Evolutionary conservation across 2,797 vertebrate genomes (phyloP).

Genomic region (Pyrocephalus nanus): DNA sequence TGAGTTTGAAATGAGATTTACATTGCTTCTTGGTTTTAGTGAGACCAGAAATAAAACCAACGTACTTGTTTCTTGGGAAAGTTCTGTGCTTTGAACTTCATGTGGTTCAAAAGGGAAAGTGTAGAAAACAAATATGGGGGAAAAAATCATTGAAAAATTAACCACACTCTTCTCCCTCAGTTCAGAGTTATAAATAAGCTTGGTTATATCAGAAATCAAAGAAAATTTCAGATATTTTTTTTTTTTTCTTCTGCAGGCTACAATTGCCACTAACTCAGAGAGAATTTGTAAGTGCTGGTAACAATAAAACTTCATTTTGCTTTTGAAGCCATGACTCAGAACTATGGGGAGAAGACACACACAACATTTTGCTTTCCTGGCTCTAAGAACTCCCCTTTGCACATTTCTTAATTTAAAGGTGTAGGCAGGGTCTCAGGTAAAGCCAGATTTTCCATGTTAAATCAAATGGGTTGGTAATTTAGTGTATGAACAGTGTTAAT

Average conservation of each 20-base stretch:
- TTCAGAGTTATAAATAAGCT: background rate
- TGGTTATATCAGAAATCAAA: background rate
- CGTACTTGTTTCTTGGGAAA: background rate
- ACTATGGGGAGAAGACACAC: background rate
- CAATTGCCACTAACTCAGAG: background rate
- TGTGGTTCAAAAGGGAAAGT: background rate
- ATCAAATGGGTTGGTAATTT: background rate
- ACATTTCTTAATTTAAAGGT: background rate
- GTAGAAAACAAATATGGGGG: background rate
- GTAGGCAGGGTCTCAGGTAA: background rate
- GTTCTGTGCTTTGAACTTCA: background rate
- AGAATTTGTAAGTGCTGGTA: background rate
- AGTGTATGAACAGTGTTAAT: background rate
- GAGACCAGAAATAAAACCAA: slow-evolving; percentile 37
- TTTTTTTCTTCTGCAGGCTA: background rate
- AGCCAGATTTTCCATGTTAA: background rate
- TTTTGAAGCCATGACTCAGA: background rate
- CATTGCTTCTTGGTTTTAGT: slow-evolving; percentile 25
- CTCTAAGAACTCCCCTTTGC: background rate
- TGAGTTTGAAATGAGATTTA: slow-evolving; percentile 56
- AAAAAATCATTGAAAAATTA: background rate
- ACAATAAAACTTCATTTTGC: background rate
- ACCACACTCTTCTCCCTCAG: background rate
- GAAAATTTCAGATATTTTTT: background rate
- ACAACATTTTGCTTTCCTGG: background rate